Percentiles rank a stretch among this genome's conserved stretches.
phyloP scores from a whole-genome alignment of 2,797 vertebrate species.

The Balearica regulorum region DNA sequence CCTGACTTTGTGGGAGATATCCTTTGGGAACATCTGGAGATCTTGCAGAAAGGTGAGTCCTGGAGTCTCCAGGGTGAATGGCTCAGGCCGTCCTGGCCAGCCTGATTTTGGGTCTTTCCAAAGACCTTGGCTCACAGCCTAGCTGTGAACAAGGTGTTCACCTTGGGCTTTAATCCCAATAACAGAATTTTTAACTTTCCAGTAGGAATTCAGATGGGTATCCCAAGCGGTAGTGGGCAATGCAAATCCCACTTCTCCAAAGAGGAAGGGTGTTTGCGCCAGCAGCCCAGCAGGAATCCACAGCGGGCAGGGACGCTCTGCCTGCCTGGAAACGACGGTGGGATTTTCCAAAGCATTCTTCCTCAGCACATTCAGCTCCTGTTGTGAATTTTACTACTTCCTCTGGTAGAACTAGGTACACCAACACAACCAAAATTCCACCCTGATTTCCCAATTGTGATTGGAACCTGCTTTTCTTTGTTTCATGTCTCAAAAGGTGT shows the following conservation, averaged over 20 bases:
- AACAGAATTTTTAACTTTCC: neutral
- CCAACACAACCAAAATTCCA: neutral
- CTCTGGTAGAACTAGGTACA: neutral
- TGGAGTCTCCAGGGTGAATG: neutral
- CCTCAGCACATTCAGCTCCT: neutral
- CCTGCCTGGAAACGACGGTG: neutral
- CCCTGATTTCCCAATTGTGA: neutral
- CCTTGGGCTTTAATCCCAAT: neutral
- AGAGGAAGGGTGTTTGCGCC: neutral
- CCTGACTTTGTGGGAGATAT: constrained; percentile 99
- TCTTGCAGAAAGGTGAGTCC: constrained; percentile 92
- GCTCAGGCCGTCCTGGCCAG: accelerated
- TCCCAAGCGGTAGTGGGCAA: neutral
- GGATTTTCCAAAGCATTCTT: constrained; percentile 51
- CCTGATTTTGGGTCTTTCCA: neutral
- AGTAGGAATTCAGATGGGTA: neutral
- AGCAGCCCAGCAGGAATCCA: neutral
- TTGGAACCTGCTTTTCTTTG: neutral
- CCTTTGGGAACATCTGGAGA: constrained; percentile 98
- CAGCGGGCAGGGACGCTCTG: neutral
- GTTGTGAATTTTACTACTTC: constrained; percentile 38
- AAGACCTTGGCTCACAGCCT: neutral
- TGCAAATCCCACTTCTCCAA: neutral
- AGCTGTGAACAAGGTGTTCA: neutral
- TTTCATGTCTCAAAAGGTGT: neutral